Percentiles rank a stretch among this genome's conserved stretches.
Evolutionary conservation across 37 sponge, comb jelly and placozoan genomes (phyloP).

Genomic region (Chondrilla cf. caribensis): DNA sequence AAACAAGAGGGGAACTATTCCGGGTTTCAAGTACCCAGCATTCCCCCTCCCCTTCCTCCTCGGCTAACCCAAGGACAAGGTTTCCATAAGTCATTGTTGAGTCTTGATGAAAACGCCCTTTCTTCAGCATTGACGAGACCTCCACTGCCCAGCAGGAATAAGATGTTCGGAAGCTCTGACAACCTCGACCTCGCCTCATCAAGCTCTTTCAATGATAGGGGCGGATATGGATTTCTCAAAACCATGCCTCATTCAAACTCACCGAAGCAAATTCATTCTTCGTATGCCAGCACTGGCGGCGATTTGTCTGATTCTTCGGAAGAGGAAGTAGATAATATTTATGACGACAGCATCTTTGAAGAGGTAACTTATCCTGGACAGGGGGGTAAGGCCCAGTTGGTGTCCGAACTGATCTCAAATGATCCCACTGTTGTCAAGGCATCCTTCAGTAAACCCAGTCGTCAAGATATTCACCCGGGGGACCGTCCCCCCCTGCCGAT

Average conservation of each 20-base stretch:
- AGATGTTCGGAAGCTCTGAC: neutral
- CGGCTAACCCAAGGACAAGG: neutral
- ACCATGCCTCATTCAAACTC: neutral
- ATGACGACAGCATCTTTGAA: neutral
- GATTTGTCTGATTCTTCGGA: neutral
- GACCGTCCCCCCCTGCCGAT: neutral
- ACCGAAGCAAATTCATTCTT: neutral
- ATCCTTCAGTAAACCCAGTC: neutral
- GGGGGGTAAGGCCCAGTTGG: too few species aligned
- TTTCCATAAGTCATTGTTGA: too few species aligned
- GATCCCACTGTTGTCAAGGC: neutral
- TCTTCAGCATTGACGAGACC: neutral
- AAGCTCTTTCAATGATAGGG: too few species aligned
- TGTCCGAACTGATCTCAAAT: too few species aligned
- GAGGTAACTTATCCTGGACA: neutral
- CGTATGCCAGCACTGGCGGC: neutral
- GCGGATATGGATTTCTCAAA: neutral
- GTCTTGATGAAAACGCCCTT: neutral
- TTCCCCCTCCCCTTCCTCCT: slow-evolving; percentile 3
- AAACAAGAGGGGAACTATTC: neutral
- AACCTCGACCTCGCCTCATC: neutral
- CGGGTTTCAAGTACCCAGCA: neutral
- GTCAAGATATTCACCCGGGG: neutral
- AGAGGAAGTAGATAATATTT: neutral
- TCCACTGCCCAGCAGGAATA: neutral